phyloP scores from a whole-genome alignment of 2,797 vertebrate genomes.

The Coccyzus lansbergi region DNA sequence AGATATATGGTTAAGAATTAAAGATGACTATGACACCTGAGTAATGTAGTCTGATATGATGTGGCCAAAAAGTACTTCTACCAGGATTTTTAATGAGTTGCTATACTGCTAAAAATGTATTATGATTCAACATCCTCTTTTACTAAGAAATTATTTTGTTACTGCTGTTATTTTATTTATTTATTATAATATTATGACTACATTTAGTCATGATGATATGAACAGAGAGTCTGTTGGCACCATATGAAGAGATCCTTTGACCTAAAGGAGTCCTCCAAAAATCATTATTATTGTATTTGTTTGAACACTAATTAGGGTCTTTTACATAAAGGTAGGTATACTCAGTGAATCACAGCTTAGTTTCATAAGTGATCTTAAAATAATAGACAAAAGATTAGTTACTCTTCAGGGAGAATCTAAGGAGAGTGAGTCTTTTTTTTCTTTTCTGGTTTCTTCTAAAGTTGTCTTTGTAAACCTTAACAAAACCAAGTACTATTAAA shows the following conservation, averaged over 20 bases:
- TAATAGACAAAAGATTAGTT: neutral
- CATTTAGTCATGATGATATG: neutral
- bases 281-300: neutral
- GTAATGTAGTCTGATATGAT: neutral
- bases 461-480: neutral
- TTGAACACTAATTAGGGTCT: neutral
- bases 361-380: neutral
- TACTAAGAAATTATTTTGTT: neutral
- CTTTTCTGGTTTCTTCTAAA: neutral
- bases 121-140: neutral
- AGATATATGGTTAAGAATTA: neutral
- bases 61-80: neutral
- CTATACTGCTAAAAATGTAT: neutral
- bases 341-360: neutral
- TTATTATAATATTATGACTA: neutral
- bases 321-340: neutral
- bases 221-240: neutral
- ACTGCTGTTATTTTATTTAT: neutral
- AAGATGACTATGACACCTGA: neutral
- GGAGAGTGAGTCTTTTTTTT: neutral
- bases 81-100: neutral
- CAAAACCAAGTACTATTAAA: neutral
- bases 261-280: neutral
- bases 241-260: neutral
- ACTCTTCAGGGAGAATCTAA: neutral